Evolutionary conservation across 2,797 vertebrate species (phyloP), one percentile per base, ranked within the genome.

Genomic region (Argya squamiceps): DNA sequence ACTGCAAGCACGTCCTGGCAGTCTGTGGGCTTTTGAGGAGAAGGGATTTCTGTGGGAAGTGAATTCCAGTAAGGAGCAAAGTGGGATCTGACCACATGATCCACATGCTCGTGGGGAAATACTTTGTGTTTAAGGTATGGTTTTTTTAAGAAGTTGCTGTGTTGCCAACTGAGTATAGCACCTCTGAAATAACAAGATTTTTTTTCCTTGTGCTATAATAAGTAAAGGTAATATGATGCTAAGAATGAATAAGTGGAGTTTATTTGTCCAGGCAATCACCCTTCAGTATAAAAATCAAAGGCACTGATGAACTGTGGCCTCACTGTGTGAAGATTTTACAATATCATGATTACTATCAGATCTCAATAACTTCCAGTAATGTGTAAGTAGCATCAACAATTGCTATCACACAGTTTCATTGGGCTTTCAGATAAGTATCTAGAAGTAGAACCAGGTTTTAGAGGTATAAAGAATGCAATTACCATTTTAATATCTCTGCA

Each of bases 401-500:
- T 86, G 73, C 69, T 94, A 90, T 95, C 96, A 78, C 69, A 88
- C 41, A 53, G n/a, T 86, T 95, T 90, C 73, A 55, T 22, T 93
- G 85, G 88, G 52, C 84, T 94, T 95, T 93, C 92, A 84, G 92
- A 94, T 94, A 91, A 91, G 89, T 34, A 89, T 94, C 95, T 83
- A 18, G 91, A 92, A 74, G 68, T 30, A 93, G 79, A 94, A 83
- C 29, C 49, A 41, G 46, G 68, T 59, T 94, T 93, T 85, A 88
- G 84, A 80, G 81, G 39, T 83, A 85, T 81, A 96, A 92, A 85
- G 76, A 75, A 85, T 68, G 79, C 91, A 96, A 96, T 84, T 96
- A 91, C 91, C 91, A 94, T 94, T 95, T 96, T 94, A 95, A 96
- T 95, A 88, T 80, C 68, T 83, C 81, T 85, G 89, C 84, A 75